These are phyloP conservation scores for Saccostrea glomerata DNA, from an alignment of 1,140 invertebrate species.

Conservation along the genomic window DNA sequence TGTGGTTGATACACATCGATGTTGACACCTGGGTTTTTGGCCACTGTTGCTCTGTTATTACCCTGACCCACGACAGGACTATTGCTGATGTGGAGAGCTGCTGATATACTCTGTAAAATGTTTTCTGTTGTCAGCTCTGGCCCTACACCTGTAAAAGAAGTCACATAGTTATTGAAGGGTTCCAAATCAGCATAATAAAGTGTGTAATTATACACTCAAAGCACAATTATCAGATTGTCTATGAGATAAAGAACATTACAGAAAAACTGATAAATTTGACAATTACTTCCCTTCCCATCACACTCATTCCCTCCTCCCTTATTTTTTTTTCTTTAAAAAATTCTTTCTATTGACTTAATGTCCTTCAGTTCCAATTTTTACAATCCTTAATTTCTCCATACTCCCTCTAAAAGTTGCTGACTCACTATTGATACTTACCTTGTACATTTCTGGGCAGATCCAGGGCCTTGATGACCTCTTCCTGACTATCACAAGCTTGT, in stretches of 20 bases:
- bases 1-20: slow-evolving; percentile 98
- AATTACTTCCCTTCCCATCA: not conserved
- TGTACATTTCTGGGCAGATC: slow-evolving; percentile 92
- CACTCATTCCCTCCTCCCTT: not conserved
- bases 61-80: slow-evolving; percentile 92
- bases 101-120: slow-evolving; percentile 90
- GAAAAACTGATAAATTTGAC: too few relatives aligned
- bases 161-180: too few relatives aligned
- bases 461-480: slow-evolving; percentile 88
- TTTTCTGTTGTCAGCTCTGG: slow-evolving; percentile 95
- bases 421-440: slow-evolving; percentile 67
- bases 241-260: too few relatives aligned
- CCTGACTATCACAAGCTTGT: slow-evolving; percentile 85
- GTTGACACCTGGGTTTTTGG: slow-evolving; percentile 96
- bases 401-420: not conserved
- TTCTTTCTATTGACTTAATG: not conserved
- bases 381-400: not conserved
- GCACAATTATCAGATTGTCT: too few relatives aligned
- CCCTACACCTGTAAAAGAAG: slow-evolving; percentile 84
- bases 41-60: slow-evolving; percentile 88
- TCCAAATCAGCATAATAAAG: too few relatives aligned
- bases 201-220: too few relatives aligned
- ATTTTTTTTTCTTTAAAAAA: not conserved
- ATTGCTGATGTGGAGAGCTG: slow-evolving; percentile 79
- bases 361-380: slow-evolving; percentile 79